Evolutionary conservation across 2,797 vertebrate genomes (phyloP).

Genomic region (Liparis tanakae): DNA sequence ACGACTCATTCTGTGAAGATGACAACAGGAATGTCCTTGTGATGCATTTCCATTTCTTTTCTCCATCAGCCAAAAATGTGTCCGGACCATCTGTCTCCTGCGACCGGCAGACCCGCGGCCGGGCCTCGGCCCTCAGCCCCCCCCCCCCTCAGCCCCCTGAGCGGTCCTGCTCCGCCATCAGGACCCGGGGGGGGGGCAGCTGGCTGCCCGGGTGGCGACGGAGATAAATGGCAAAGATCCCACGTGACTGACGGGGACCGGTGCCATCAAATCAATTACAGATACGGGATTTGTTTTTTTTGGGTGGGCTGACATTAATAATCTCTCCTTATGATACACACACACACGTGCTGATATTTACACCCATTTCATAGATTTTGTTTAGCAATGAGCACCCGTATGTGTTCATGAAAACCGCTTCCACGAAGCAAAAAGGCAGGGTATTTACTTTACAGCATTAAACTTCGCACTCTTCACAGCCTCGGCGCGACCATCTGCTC

Average conservation of each 20-base stretch:
- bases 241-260: constrained; percentile 36
- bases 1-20: background rate
- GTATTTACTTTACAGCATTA: constrained; percentile 38
- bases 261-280: constrained; percentile 51
- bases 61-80: constrained; percentile 8
- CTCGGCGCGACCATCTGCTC: constrained; percentile 69
- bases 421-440: constrained; percentile 7
- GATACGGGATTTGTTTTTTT: constrained; percentile 23
- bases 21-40: background rate
- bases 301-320: background rate
- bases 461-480: constrained; percentile 64
- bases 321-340: background rate
- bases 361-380: background rate
- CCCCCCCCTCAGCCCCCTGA: too few species aligned
- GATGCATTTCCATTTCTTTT: background rate
- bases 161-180: constrained; percentile 14
- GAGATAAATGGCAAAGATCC: constrained; percentile 57
- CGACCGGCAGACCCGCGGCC: constrained; percentile 24
- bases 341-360: background rate
- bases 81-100: constrained; percentile 54
- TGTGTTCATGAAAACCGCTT: background rate
- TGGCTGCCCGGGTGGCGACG: constrained; percentile 58
- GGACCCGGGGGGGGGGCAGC: constrained; percentile 61
- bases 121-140: too few species aligned
- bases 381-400: constrained; percentile 10